Base-by-base conservation (phyloP, 2,888 invertebrate species). In the Mythimna lalbum region DNA sequence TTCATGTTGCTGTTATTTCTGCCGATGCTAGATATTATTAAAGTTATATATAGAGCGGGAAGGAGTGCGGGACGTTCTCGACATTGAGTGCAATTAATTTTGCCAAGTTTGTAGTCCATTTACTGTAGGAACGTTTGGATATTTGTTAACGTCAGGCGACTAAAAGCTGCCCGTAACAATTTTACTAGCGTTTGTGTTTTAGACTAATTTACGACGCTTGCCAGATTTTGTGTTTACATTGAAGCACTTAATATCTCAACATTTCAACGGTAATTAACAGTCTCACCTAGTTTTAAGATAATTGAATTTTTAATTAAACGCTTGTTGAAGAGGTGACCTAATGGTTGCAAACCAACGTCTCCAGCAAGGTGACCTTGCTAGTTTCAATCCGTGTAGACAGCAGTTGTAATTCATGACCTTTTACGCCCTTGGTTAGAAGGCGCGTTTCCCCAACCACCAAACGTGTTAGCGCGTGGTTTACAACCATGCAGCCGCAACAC, bases 11-110 rank as follows among this genome's bases (percentile, higher is more conserved):
- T 76, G 81, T 73, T 84, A 86, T 87, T 87, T 84, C 71, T 76
- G 80, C 52, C 43, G 57, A 60, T 78, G 78, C 61, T 71, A 61
- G 65, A 78, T 82, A 80, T 83, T 78, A 75, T 79, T 82, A 82
- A 79, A 76, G 61, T 69, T 5, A 67, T 64, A 64, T 65, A 57
- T 69, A 74, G 69, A 72, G 55, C 67, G 50, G 65, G 47, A 72
- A 57, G 70, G 50, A 60, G 57, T 47, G 56, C 64, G 61, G 63
- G 66, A 60, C 56, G 71, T 67, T 36, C 67, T 71, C 56, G 61
- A 78, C 73, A 81, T 75, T 79, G 73, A 78, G 63, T 66, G 77
- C 79, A 68, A 88, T 85, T 82, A 83, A 83, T 88, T 81, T 81
- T 66, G 75, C 80, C 69, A 83, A 85, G 76, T 81, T 81, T 79